Base-by-base conservation (phyloP, 2,888 invertebrate species). In the Ditula angustiorana region DNA sequence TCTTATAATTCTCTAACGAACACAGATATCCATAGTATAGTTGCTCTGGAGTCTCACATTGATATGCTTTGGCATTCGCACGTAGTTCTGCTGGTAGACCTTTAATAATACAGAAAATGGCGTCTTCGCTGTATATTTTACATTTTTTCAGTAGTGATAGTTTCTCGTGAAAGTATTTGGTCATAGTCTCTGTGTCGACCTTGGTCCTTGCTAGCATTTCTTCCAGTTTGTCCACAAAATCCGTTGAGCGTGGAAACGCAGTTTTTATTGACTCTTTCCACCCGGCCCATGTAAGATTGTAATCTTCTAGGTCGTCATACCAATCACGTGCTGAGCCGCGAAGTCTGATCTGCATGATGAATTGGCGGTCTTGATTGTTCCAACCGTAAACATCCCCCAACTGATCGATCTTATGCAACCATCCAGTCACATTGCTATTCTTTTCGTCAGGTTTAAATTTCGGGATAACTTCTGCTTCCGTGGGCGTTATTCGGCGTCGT, bases 341-440 rank as follows among this genome's bases (percentile, higher is more conserved):
- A 8, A 79, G 46, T 1, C 69, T 67, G 3, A 64, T 55, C 47
- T 71, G 74, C 69, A 74, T 70, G 2, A 67, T 26, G 13, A 69
- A 70, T 8, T 28, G 26, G 8, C 28, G 26, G 7, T 49, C 49
- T 28, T 28, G 13, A 16, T 49, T 28, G 26, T n/a, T n/a, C n/a
- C n/a, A n/a, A n/a, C n/a, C n/a, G n/a, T n/a, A n/a, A n/a, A n/a
- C n/a, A n/a, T n/a, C n/a, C n/a, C n/a, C n/a, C n/a, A n/a, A n/a
- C n/a, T n/a, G n/a, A n/a, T n/a, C n/a, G n/a, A n/a, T n/a, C n/a
- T n/a, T n/a, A n/a, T n/a, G n/a, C n/a, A n/a, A n/a, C n/a, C n/a
- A n/a, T n/a, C n/a, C n/a, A n/a, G n/a, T n/a, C n/a, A n/a, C n/a
- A n/a, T n/a, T n/a, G n/a, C n/a, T n/a, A n/a, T n/a, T n/a, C n/a